Base-by-base conservation (phyloP, 2,888 invertebrate genomes). In the Acronicta leporina region DNA sequence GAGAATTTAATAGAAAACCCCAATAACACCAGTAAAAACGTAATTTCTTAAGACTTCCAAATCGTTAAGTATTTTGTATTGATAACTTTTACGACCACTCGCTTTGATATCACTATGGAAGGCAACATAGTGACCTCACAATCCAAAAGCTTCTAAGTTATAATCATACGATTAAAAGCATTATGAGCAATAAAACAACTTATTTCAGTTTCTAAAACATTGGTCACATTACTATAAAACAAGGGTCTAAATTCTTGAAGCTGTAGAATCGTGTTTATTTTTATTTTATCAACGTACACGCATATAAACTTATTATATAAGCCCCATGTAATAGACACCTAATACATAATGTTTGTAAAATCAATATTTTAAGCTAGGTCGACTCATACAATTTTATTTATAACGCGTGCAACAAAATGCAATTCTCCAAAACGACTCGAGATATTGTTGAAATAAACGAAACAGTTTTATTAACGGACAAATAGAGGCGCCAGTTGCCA, bases 81-180 rank as follows among this genome's bases (percentile, higher is more conserved):
- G 69, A 73, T 69, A 73, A 63, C 27, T 69, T 69, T 69, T 62
- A 68, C 50, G 53, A 69, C 33, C 64, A 69, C 69, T 69, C 56
- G 56, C 50, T 27, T 45, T 54, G 56, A 51, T 68, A 68, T 63
- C 55, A 38, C 38, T 53, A 46, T 49, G 49, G 40, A 49, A 53
- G 9, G 20, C 35, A n/a, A 47, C 5, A 52, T 53, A 56, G 62
- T 43, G 11, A 25, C 33, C 16, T 43, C 49, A 27, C 1, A 55
- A 56, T 62, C 38, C 16, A 68, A 56, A 73, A 73, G 50, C 43
- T 62, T 52, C 43, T 52, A 60, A 20, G 4, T 20, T 20, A 20
- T 20, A 20, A 38, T 13, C n/a, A 27, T 46, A 47, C 41, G 50
- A 41, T 15, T 25, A 40, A 14, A 40, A 30, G 48, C 20, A 73